Evolutionary conservation across 2,888 invertebrate species (phyloP), one percentile per base, ranked within the genome.

Genomic region (Lacanobia oleracea): DNA sequence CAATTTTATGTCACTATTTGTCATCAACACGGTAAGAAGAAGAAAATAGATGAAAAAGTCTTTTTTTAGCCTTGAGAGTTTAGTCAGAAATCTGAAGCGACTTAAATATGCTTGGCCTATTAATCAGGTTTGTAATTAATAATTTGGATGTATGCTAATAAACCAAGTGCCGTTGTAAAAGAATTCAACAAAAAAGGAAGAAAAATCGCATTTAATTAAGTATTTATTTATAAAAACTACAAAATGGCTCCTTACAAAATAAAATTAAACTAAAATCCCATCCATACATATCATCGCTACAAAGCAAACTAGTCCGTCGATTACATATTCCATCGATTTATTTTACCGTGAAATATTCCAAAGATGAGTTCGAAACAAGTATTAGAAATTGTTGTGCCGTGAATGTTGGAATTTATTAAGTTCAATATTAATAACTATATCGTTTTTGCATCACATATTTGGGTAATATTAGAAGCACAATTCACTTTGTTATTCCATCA

Each of bases 291-390:
- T 74, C n/a, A 63, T 60, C 27, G 86, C 85, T 77, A 88, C 80
- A 86, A 75, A 89, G 88, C 80, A 82, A 73, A 89, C 74, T 78
- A 61, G 61, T 81, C 84, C 73, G 83, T 89, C 86, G 57, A 82
- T n/a, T n/a, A n/a, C 68, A 78, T 86, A 88, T 88, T 87, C 83
- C 83, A 79, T 72, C 45, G 64, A 76, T 68, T 63, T 81, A 84
- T 84, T 88, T 82, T 83, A 85, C 83, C 77, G 75, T 84, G 65
- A 81, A 77, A 65, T 62, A 66, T 81, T 63, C 43, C 59, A 54
- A 69, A 73, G 64, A 68, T 69, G 62, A 69, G 70, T 71, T 63
- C 4, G 21, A 72, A 78, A 73, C 56, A 56, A 75, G 53, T 43
- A 51, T 65, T 57, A 56, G 40, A 72, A 78, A 72, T 72, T 48